Base-by-base conservation (phyloP, 1,140 invertebrate genomes). In the Aphelenchoides avenae region DNA sequence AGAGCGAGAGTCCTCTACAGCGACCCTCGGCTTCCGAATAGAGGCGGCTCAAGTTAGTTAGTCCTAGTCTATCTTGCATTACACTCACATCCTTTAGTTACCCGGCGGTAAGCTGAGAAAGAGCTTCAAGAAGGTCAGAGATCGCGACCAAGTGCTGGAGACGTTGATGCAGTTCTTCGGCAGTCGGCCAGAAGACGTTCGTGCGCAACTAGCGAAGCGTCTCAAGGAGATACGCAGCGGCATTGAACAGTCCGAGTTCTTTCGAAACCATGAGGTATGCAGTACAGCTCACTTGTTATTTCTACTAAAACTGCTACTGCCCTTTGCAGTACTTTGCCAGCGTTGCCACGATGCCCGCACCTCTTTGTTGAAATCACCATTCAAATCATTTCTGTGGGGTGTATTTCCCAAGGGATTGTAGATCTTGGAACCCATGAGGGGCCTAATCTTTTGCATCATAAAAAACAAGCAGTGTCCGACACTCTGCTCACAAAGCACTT, bases 71-170 rank as follows among this genome's bases (percentile, higher is more conserved):
- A 24, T n/a, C n/a, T n/a, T n/a, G n/a, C n/a, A n/a, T n/a, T n/a
- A n/a, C n/a, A n/a, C n/a, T n/a, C n/a, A n/a, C n/a, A 13, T 24
- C 26, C 0, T 62, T 53, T 50, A 44, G 26, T 27, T 64, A 63
- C 85, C 85, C 37, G 87, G 89, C 71, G 89, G 88, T 31, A 87
- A 85, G 46, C 88, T 89, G 44, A 86, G 86, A 59, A 95, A 93
- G 82, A 90, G 94, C 78, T 95, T 93, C 76, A 95, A 95, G 80
- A 94, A 89, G n/a, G 91, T 89, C 3, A 87, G 88, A 79, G 87
- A 85, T 24, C 83, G 84, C 66, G 86, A 89, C 34, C 86, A 91
- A 68, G 87, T 95, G 27, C 83, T 85, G 57, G 84, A 86, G 66
- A 86, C 87, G 9, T 85, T 96, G 65, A 83, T 80, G 68, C 85